A percentile compares a stretch with the other conserved stretches of the same genome.
phyloP scores from a whole-genome alignment of 2,888 invertebrate genomes.

The Agriotes lineatus region DNA sequence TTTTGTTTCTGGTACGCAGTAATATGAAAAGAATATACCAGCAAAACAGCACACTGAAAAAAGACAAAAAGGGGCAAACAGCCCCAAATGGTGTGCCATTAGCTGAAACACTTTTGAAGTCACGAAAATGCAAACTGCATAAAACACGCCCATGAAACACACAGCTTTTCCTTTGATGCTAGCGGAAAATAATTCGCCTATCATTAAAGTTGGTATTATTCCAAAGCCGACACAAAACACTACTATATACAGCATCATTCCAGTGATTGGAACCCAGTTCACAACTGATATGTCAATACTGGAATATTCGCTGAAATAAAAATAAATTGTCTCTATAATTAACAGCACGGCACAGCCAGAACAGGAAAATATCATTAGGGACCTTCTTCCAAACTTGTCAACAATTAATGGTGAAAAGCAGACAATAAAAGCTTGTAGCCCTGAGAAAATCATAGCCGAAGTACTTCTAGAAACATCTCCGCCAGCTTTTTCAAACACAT shows the following conservation, averaged over 20 bases:
- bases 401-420: constrained; percentile 28
- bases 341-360: constrained; percentile 49
- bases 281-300: constrained; percentile 48
- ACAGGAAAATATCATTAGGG: constrained; percentile 50
- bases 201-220: constrained; percentile 55
- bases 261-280: constrained; percentile 57
- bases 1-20: constrained; percentile 49
- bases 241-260: constrained; percentile 54
- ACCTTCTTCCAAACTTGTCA: constrained; percentile 53
- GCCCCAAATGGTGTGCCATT: constrained; percentile 37
- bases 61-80: constrained; percentile 38
- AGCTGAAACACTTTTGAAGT: constrained; percentile 47
- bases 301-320: constrained; percentile 50
- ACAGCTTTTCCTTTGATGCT: constrained; percentile 44
- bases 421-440: constrained; percentile 44
- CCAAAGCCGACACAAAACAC: constrained; percentile 51
- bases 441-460: constrained; percentile 56
- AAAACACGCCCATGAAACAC: constrained; percentile 29
- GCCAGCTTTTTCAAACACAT: constrained; percentile 56
- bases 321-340: constrained; percentile 50
- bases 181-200: constrained; percentile 45
- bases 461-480: constrained; percentile 53
- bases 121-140: constrained; percentile 24
- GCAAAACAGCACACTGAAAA: constrained; percentile 35
- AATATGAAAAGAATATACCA: constrained; percentile 41